phyloP scores from a whole-genome alignment of 2,888 invertebrate genomes.

The Trichogramma dendrolimi region DNA sequence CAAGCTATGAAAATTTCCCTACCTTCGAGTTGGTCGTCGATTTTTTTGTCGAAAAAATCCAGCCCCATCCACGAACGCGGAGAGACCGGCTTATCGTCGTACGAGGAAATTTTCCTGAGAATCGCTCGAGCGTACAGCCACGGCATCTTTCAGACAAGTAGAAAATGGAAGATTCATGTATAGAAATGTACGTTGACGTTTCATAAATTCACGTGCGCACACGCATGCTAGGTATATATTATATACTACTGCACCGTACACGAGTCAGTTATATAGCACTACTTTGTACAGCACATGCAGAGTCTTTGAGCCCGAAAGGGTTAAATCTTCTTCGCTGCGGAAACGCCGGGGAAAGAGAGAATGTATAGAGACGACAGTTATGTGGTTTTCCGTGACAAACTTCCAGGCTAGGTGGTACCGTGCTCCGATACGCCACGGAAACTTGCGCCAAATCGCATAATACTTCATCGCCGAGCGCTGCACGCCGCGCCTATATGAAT shows the following conservation, averaged over 20 bases:
- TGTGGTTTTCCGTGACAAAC: conserved; percentile 20
- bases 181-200: not conserved
- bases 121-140: too few relatives aligned
- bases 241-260: too few relatives aligned
- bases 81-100: too few relatives aligned
- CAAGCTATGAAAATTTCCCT: too few relatives aligned
- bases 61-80: too few relatives aligned
- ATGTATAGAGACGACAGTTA: not conserved
- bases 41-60: too few relatives aligned
- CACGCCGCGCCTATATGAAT: not conserved
- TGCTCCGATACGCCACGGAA: not conserved
- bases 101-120: too few relatives aligned
- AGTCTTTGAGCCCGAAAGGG: conserved; percentile 1
- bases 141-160: too few relatives aligned
- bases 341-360: not conserved
- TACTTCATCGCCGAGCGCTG: conserved; percentile 2
- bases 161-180: not conserved
- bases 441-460: conserved; percentile 8
- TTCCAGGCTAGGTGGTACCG: not conserved
- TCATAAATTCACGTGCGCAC: conserved; percentile 16
- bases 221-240: not conserved
- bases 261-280: too few relatives aligned
- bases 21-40: too few relatives aligned
- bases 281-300: too few relatives aligned
- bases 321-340: not conserved